Base-by-base conservation (phyloP, 2,113 vertebrate genomes). In the Oryzias melastigma region DNA sequence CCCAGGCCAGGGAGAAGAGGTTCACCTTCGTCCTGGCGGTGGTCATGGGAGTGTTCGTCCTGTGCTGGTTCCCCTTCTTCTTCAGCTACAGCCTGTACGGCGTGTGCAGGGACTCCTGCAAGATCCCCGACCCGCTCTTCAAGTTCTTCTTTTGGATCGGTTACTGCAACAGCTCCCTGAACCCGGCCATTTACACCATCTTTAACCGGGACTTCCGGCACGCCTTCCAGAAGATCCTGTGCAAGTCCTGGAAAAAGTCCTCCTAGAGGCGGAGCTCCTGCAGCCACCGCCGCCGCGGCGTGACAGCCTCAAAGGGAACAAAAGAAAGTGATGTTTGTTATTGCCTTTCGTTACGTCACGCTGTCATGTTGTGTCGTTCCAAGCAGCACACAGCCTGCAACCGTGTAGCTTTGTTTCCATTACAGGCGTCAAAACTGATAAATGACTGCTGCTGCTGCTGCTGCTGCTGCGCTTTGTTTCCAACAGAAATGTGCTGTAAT, bases 131-230 rank as follows among this genome's bases (percentile, higher is more conserved):
- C 63, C 90, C 94, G 5, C 94, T 97, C 55, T 96, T 98, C 80
- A 97, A 97, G 75, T 95, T 97, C 87, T 98, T 95, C 87, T 97
- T 98, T 88, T 98, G 96, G 96, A 95, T 95, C 62, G 96, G 96
- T 62, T 98, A 98, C 90, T 98, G 95, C 81, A 97, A 98, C 93
- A 97, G 95, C 85, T 96, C 95, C 55, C 93, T 98, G 45, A 98
- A 97, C 90, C 94, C 95, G 0, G 94, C 96, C 83, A 96, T 98
- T 84, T 97, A 97, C 88, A 96, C 96, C 41, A 94, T 96, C 81
- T 97, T 97, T 86, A 96, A 98, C 88, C 92, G 94, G 84, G 95
- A 97, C 87, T 98, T 98, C 86, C 88, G 95, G 40, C 90, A 93
- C 25, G 94, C 96, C 62, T 97, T 97, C 83, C 93, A 96, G 78